Evolutionary conservation across 2,888 invertebrate species (phyloP).

Genomic region (Caradrina clavipalpis): DNA sequence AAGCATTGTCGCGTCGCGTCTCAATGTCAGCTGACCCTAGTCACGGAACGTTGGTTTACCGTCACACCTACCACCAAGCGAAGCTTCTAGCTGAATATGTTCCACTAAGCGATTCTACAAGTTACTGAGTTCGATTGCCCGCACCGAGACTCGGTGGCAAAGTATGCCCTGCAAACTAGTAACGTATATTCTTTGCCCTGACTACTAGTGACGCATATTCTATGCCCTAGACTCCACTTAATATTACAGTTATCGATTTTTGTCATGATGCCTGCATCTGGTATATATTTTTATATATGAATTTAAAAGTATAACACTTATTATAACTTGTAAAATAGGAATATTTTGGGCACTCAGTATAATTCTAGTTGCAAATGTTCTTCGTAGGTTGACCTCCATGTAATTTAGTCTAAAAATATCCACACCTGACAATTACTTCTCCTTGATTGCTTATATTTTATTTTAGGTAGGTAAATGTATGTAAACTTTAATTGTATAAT

Average conservation of each 20-base stretch:
- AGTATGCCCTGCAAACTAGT: background rate
- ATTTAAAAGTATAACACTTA: background rate
- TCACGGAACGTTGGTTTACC: too few relatives aligned
- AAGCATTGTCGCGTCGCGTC: too few relatives aligned
- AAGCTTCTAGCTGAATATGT: too few relatives aligned
- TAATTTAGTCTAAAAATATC: too few relatives aligned
- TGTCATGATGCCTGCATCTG: background rate
- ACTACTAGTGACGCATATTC: background rate
- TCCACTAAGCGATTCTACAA: too few relatives aligned
- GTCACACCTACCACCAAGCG: too few relatives aligned
- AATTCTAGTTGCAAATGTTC: background rate
- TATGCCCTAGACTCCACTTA: background rate
- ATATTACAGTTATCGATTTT: background rate
- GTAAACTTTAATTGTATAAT: background rate
- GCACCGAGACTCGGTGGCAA: too few relatives aligned
- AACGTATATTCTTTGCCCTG: background rate
- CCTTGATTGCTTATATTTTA: background rate
- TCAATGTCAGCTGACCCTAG: too few relatives aligned
- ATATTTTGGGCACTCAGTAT: background rate
- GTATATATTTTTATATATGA: background rate
- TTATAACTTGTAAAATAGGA: too few relatives aligned
- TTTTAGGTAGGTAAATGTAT: background rate
- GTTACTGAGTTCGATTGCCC: too few relatives aligned
- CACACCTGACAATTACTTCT: background rate
- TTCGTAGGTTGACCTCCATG: background rate